These are phyloP conservation scores for Phania funesta DNA, from an alignment of 2,888 invertebrate species.

Conservation along the genomic window DNA sequence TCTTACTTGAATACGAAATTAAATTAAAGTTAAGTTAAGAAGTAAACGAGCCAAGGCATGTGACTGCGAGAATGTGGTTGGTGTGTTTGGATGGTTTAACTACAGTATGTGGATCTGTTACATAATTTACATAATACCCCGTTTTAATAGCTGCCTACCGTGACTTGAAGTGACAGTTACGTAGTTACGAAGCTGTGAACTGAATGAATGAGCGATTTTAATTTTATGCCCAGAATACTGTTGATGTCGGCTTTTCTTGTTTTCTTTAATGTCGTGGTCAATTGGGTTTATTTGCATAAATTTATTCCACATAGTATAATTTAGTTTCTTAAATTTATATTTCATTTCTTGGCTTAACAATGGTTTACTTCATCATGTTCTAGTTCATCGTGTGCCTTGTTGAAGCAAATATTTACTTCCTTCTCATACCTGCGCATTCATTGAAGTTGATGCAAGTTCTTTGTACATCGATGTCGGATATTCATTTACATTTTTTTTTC, in stretches of 20 bases:
- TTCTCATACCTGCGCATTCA: neutral
- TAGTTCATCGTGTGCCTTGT: conserved; percentile 8
- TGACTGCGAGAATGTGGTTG: neutral
- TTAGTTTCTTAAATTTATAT: neutral
- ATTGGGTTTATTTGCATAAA: conserved; percentile 39
- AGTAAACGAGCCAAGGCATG: neutral
- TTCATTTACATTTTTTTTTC: no score
- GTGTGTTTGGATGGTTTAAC: neutral
- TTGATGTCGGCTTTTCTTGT: conserved; percentile 34
- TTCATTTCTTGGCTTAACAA: neutral
- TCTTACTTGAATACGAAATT: conserved; percentile 35
- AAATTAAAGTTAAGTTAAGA: conserved; percentile 31
- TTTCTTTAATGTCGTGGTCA: conserved; percentile 42
- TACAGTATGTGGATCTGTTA: conserved; percentile 47
- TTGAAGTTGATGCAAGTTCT: no score
- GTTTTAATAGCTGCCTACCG: conserved; percentile 61
- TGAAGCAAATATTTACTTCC: conserved; percentile 35
- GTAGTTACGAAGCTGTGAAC: conserved; percentile 30
- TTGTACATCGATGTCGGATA: conserved; percentile 16
- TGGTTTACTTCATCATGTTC: neutral
- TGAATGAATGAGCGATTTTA: conserved; percentile 18
- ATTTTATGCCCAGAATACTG: conserved; percentile 5
- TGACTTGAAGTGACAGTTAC: conserved; percentile 64
- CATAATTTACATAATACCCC: conserved; percentile 63
- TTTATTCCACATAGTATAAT: neutral